Conservation (phyloP, 2,797 vertebrate species). For the Acestrorhynchus altus region DNA sequence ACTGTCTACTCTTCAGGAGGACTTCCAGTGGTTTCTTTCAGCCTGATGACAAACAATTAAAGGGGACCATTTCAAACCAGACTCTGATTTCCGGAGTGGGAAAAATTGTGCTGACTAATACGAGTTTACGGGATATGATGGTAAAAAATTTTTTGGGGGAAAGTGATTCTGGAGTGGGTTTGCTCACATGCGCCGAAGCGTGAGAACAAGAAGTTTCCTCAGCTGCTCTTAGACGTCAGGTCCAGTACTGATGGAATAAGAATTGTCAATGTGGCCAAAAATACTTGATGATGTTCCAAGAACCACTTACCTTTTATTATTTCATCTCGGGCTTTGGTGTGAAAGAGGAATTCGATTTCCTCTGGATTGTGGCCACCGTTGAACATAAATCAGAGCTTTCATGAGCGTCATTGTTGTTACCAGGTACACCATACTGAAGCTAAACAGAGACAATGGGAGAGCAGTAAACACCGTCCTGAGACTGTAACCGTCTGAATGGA, state of each 20-base stretch:
- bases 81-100: slow-evolving; percentile 1
- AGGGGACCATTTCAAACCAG: background rate
- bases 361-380: too few relatives aligned
- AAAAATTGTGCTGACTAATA: slow-evolving; percentile 34
- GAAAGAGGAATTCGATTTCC: too few relatives aligned
- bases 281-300: background rate
- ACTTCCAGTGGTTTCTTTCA: background rate
- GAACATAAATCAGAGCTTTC: too few relatives aligned
- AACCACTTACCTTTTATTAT: background rate
- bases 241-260: too few relatives aligned
- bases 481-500: too few relatives aligned
- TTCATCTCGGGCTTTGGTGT: too few relatives aligned
- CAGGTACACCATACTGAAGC: too few relatives aligned
- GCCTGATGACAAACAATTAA: background rate
- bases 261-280: background rate
- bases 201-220: background rate
- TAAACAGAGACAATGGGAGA: too few relatives aligned
- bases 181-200: background rate
- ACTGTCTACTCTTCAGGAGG: background rate
- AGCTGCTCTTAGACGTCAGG: too few relatives aligned
- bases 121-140: slow-evolving; percentile 40
- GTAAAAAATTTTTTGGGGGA: slow-evolving; percentile 16
- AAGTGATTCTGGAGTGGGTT: background rate
- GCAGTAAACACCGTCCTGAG: too few relatives aligned
- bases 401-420: too few relatives aligned